Evolutionary conservation across 2,113 vertebrate genomes (phyloP), one percentile per base, ranked within the genome.

Genomic region (Cryptomyrus ogoouensis): DNA sequence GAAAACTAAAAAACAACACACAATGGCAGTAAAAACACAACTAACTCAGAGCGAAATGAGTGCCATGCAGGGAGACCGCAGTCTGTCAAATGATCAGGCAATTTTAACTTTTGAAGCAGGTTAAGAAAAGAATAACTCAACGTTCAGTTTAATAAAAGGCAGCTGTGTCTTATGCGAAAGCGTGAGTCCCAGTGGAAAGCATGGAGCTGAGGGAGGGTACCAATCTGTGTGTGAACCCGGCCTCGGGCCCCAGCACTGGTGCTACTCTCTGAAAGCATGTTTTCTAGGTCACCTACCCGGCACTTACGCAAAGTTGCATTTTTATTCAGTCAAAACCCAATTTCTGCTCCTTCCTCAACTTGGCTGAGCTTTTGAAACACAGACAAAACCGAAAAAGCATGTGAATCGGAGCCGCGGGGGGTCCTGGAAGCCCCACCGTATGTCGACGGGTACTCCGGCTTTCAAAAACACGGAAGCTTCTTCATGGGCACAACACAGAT

Each of bases 401-500:
- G 44, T 27, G 46, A n/a, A 86, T 86, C 44, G 83, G 62, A 62
- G 56, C 80, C 53, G 70, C 92, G 47, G 92, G 91, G 50, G 90
- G 87, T 89, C 58, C 58, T 35, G 84, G 58, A 90, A 53, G 24
- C 52, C 83, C 90, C 49, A 89, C 91, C 91, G 94, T 92, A 58
- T 87, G 89, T 91, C 91, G 93, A 93, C 89, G 92, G 88, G 93
- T 2, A 93, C 92, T 94, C 91, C 93, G 93, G 93, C 92, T 94
- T 91, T 92, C 89, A 90, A 53, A 31, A 89, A 46, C 13, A 39
- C 3, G 21, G 58, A 88, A 50, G 44, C n/a, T 53, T 87, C 35
- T 88, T 52, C 88, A 47, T 17, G 77, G 88, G 31, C 52, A 27
- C 44, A 39, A 89, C 44, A 83, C 62, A 83, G 56, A 52, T 83